Percentiles rank a stretch among this genome's conserved stretches.
phyloP scores from a whole-genome alignment of 2,797 vertebrate genomes.

The Cuniculus paca region DNA sequence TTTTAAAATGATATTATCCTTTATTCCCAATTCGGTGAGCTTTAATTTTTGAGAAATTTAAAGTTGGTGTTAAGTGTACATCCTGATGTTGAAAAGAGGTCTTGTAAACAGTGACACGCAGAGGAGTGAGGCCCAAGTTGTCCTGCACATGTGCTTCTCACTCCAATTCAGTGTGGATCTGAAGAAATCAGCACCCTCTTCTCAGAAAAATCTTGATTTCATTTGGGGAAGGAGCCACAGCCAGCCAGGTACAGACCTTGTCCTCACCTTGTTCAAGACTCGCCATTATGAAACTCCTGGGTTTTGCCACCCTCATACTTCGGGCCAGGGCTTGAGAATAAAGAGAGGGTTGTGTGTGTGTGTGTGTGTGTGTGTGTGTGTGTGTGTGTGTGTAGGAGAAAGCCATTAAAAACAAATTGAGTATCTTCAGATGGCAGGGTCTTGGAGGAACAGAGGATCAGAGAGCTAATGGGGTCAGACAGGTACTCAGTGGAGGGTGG shows the following conservation, averaged over 20 bases:
- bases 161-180: not conserved
- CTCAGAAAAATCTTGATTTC: not conserved
- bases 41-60: not conserved
- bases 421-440: not conserved
- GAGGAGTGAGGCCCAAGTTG: not conserved
- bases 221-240: not conserved
- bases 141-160: not conserved
- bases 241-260: not conserved
- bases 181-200: not conserved
- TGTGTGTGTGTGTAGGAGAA: not conserved
- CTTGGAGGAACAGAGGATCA: constrained; percentile 6
- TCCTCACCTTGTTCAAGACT: not conserved
- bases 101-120: not conserved
- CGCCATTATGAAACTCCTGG: not conserved
- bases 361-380: not conserved
- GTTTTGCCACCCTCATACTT: not conserved
- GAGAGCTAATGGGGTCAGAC: constrained; percentile 56
- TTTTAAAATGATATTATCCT: not conserved
- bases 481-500: not conserved
- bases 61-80: not conserved
- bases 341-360: not conserved
- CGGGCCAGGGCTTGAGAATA: not conserved
- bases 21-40: not conserved
- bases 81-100: not conserved
- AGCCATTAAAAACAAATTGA: constrained; percentile 73